These are phyloP conservation scores for Marisa cornuarietis DNA, from an alignment of 1,140 invertebrate genomes.

Conservation along the genomic window DNA sequence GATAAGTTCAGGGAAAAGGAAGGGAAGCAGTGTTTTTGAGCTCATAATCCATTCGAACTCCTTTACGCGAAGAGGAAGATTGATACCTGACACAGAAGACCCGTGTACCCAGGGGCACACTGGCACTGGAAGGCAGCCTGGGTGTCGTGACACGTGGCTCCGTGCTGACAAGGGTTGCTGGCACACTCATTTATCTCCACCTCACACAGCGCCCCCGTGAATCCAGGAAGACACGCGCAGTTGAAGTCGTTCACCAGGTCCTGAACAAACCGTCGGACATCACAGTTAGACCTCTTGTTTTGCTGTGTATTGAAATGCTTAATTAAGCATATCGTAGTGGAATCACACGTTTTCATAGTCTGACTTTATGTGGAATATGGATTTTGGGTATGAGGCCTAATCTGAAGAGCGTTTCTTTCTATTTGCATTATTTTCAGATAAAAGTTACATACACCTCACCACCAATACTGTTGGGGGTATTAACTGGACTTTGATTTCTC, in stretches of 20 bases:
- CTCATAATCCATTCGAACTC: neutral
- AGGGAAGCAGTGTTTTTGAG: neutral
- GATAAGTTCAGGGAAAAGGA: neutral
- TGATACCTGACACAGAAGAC: slow-evolving; percentile 57
- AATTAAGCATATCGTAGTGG: too few species aligned
- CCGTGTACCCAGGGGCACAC: slow-evolving; percentile 72
- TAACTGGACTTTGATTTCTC: too few species aligned
- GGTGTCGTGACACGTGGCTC: slow-evolving; percentile 85
- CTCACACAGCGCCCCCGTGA: slow-evolving; percentile 35
- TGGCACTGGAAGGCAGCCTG: slow-evolving; percentile 60
- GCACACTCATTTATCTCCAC: slow-evolving; percentile 87
- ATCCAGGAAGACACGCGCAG: slow-evolving; percentile 83
- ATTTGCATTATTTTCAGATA: neutral
- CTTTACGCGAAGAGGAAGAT: neutral
- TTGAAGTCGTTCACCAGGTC: slow-evolving; percentile 64
- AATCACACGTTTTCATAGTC: too few species aligned
- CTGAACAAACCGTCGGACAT: slow-evolving; percentile 29
- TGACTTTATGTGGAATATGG: too few species aligned
- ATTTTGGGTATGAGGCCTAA: neutral
- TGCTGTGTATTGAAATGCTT: too few species aligned
- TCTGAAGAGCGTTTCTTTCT: neutral
- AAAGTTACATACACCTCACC: too few species aligned
- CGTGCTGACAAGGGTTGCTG: slow-evolving; percentile 90
- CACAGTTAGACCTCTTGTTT: neutral
- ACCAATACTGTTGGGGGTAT: too few species aligned